These are phyloP conservation scores for Embidobia sp. DNA, from an alignment of 2,888 invertebrate species.

Conservation along the genomic window DNA sequence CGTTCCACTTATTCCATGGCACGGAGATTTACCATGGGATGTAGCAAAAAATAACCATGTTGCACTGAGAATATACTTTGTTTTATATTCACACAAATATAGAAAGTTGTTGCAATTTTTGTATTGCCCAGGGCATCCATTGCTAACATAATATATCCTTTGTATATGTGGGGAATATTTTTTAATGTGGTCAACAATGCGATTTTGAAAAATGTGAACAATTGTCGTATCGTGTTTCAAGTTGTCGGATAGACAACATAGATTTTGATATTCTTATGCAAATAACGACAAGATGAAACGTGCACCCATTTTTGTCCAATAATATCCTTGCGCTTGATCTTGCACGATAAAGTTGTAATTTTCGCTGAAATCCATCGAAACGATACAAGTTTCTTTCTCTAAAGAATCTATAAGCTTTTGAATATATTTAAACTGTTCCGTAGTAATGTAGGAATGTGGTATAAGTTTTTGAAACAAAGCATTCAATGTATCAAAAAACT, in stretches of 20 bases:
- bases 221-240: slow-evolving; percentile 27
- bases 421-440: slow-evolving; percentile 8
- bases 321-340: slow-evolving; percentile 25
- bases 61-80: slow-evolving; percentile 2
- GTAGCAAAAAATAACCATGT: slow-evolving; percentile 28
- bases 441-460: slow-evolving; percentile 4
- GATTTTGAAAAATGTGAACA: slow-evolving; percentile 7
- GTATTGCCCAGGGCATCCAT: slow-evolving; percentile 42
- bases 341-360: slow-evolving; percentile 30
- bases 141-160: slow-evolving; percentile 29
- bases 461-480: not conserved
- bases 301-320: slow-evolving; percentile 36
- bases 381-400: slow-evolving; percentile 1
- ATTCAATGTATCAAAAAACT: too few species aligned
- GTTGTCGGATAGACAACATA: slow-evolving; percentile 31
- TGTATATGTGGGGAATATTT: not conserved
- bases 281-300: slow-evolving; percentile 31
- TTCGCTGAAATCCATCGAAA: slow-evolving; percentile 30
- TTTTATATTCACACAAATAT: slow-evolving; percentile 13
- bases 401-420: slow-evolving; percentile 7
- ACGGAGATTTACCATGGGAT: slow-evolving; percentile 28
- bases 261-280: slow-evolving; percentile 29
- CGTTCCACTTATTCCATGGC: slow-evolving; percentile 26
- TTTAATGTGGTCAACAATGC: slow-evolving; percentile 15
- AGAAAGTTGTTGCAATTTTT: slow-evolving; percentile 30